Evolutionary conservation across 1,140 invertebrate species (phyloP), one percentile per base, ranked within the genome.

Genomic region (Diachasmimorpha longicaudata): DNA sequence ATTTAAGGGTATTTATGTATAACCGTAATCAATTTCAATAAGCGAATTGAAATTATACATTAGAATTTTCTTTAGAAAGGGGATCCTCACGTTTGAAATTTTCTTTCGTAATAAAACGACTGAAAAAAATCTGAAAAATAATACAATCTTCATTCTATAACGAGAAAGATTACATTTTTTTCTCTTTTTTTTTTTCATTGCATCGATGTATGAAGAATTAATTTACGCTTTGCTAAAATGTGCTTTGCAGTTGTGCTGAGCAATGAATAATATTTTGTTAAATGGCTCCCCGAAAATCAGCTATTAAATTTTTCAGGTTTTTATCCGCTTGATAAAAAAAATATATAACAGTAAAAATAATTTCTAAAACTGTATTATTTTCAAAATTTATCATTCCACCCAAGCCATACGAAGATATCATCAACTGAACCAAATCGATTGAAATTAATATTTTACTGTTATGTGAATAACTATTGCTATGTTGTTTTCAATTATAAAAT

Each of bases 261-360:
- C 48, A 9, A 52, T 52, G 16, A 52, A 52, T 52, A 52, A 52
- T 52, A 31, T 37, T 67, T 14, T 36, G 63, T 67, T 67, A n/a
- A 52, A 52, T 52, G 48, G 48, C 48, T 52, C 48, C 9, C 48
- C 14, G 14, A 52, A 16, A 67, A 67, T 67, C 19, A 67, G 63
- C 63, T 67, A 67, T 31, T 48, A 21, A 48, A 71, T 52, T 52
- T 52, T 52, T 52, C 48, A 52, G 48, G 48, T 52, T 52, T 52
- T 52, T 52, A 52, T 52, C 48, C 48, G 48, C 48, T 52, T 52
- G 1, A 52, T 11, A 52, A 52, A 13, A 6, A 10, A 52, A n/a
- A 14, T n/a, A 16, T 52, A 16, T n/a, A 52, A 52, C 48, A 52
- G 48, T 42, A 11, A 9, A 42, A 42, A 42, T 42, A 42, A 31